Base-by-base conservation (phyloP, 92 coral and sea anemone genomes). In the Hydrozoanthus gracilis region DNA sequence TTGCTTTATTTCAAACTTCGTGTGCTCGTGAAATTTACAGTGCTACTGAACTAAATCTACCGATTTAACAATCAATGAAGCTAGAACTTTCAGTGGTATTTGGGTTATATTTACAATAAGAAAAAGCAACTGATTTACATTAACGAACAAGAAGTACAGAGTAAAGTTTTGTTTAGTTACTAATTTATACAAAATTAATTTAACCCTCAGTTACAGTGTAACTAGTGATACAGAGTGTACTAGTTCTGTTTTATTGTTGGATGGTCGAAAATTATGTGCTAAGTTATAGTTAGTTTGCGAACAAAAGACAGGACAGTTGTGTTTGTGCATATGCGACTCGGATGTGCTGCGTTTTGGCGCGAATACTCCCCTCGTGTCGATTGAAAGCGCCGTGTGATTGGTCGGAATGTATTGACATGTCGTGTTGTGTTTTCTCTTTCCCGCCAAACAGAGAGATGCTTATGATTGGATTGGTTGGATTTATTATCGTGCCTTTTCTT, bases 21-120 rank as follows among this genome's bases (percentile, higher is more conserved):
- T 76, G 39, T 27, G 47, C 51, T 52, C 54, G 7, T 48, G 67
- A 76, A 75, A 76, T 76, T 52, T 55, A 55, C 82, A 17, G 27
- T 6, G 14, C 49, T 7, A 46, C 15, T 44, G 14, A 71, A 71
- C 10, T 71, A 7, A 9, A 35, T 15, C 12, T 71, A 44, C 46
- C 49, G 44, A 74, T 51, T 27, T 27, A 27, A 27, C 39, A 27
- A 27, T 27, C 39, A 27, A 27, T 27, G 39, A 27, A 27, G 39
- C 39, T 27, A 27, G 39, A 27, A 27, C 39, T 27, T 27, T 58
- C 12, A 11, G 12, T 58, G 4, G 15, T 16, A 8, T 58, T 7
- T 58, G 12, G 15, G 12, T 58, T 58, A 0, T 58, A 58, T 58
- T 12, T 58, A 58, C 64, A 58, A 15, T 5, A 58, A 58, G 64